Conservation (phyloP, 1,140 invertebrate species). For the Globodera ellingtonae region DNA sequence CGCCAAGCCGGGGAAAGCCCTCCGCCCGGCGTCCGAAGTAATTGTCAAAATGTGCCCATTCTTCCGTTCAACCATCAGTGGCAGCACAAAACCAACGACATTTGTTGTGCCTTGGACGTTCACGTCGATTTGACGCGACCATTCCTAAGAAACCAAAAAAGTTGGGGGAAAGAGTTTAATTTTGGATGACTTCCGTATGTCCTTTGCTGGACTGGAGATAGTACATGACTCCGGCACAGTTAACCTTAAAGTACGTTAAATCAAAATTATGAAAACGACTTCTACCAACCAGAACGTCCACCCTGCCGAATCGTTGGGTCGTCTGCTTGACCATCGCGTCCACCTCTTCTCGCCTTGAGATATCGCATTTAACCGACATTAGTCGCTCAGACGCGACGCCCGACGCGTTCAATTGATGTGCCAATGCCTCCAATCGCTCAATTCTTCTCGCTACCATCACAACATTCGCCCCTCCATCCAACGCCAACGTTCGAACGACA, state of each 20-base stretch:
- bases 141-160: slow-evolving; percentile 53
- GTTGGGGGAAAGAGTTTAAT: not conserved
- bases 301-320: slow-evolving; percentile 62
- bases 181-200: slow-evolving; percentile 56
- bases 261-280: not conserved
- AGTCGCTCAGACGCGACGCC: slow-evolving; percentile 14
- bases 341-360: slow-evolving; percentile 48
- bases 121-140: slow-evolving; percentile 67
- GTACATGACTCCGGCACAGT: slow-evolving; percentile 68
- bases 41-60: slow-evolving; percentile 68
- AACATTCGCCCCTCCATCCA: slow-evolving; percentile 55
- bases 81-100: slow-evolving; percentile 67
- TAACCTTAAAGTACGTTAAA: slow-evolving; percentile 46
- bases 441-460: slow-evolving; percentile 51
- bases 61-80: slow-evolving; percentile 66
- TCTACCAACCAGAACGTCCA: slow-evolving; percentile 66
- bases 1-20: slow-evolving; percentile 67
- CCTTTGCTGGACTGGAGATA: slow-evolving; percentile 67
- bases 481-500: slow-evolving; percentile 46
- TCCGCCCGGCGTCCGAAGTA: slow-evolving; percentile 68
- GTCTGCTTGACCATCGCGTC: slow-evolving; percentile 30
- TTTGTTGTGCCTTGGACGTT: slow-evolving; percentile 68
- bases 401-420: not conserved
- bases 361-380: slow-evolving; percentile 49
- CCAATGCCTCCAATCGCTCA: slow-evolving; percentile 37